Base-by-base conservation (phyloP, 1,140 invertebrate genomes). In the Drosophila neocordata region DNA sequence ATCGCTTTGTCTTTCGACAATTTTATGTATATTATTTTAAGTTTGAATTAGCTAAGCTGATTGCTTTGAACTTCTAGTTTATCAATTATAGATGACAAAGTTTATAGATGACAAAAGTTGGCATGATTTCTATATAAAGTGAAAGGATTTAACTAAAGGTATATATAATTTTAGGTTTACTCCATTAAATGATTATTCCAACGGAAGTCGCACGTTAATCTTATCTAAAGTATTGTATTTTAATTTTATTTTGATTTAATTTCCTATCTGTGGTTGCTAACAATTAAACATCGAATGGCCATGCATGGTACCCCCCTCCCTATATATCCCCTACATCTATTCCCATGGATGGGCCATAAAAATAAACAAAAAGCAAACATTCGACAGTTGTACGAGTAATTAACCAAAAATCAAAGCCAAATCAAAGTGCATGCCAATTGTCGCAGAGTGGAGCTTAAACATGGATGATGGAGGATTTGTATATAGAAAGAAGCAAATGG, bases 371-470 rank as follows among this genome's bases (percentile, higher is more conserved):
- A 53, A 68, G 38, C 59, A 71, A 63, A 76, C 73, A 76, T 59
- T 70, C 66, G 68, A 71, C 79, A 81, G 78, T 81, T 85, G 81
- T 60, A 62, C 48, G 81, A 83, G 83, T 79, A 87, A 87, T 87
- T 87, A 87, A 83, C 75, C 83, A 89, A 88, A 87, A 87, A 87
- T 87, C 83, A 87, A 88, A 88, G 75, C 83, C 78, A 89, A 87
- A 87, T 87, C 83, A 87, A 88, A 87, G 82, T 87, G 83, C 82
- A 87, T 87, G 83, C 79, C 83, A 79, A 88, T 87, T 82, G 82
- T 88, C 79, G 75, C 75, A 79, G 83, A 88, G 67, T 76, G 83
- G 79, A 52, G 82, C 83, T 87, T 85, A 78, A 56, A 44, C 63
- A 34, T 22, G 73, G 73, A 77, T 64, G 57, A 60, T 31, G 65